These are phyloP conservation scores for Rhombomys opimus DNA, from an alignment of 2,113 vertebrate species.

Conservation along the genomic window DNA sequence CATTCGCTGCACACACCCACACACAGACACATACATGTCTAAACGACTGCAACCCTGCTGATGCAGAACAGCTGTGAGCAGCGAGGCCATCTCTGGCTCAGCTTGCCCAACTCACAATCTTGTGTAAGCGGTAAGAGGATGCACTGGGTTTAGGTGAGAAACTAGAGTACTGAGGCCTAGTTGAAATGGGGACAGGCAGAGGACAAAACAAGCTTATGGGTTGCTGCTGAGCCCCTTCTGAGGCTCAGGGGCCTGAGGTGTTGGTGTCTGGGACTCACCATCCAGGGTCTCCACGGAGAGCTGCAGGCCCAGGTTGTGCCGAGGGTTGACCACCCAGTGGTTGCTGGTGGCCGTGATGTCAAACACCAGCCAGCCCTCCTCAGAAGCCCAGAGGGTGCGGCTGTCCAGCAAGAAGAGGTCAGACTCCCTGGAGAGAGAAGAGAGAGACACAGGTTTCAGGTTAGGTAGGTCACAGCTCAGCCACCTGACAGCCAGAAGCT, in stretches of 20 bases:
- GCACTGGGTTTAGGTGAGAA: background rate
- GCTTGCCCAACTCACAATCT: background rate
- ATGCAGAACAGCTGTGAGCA: no score
- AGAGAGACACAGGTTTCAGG: background rate
- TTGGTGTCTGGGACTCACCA: slow-evolving; percentile 86
- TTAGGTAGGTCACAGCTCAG: background rate
- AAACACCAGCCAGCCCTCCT: slow-evolving; percentile 98
- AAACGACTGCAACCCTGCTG: background rate
- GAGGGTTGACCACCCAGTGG: slow-evolving; percentile 97
- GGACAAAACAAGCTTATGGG: background rate
- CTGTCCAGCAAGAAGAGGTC: slow-evolving; percentile 96
- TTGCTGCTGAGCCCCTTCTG: background rate
- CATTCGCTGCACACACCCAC: background rate
- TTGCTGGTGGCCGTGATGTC: slow-evolving; percentile 97
- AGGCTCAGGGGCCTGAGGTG: background rate
- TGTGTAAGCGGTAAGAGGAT: no score
- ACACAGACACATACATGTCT: background rate
- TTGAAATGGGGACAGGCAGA: background rate
- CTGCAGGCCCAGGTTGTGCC: slow-evolving; percentile 95
- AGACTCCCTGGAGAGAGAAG: slow-evolving; percentile 89
- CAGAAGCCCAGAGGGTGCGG: slow-evolving; percentile 95
- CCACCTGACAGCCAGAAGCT: no score
- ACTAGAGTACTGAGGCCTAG: background rate
- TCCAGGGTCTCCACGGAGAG: slow-evolving; percentile 93
- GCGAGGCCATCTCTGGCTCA: rapidly evolving